phyloP scores from a whole-genome alignment of 2,888 invertebrate genomes.

The Mythimna vitellina region DNA sequence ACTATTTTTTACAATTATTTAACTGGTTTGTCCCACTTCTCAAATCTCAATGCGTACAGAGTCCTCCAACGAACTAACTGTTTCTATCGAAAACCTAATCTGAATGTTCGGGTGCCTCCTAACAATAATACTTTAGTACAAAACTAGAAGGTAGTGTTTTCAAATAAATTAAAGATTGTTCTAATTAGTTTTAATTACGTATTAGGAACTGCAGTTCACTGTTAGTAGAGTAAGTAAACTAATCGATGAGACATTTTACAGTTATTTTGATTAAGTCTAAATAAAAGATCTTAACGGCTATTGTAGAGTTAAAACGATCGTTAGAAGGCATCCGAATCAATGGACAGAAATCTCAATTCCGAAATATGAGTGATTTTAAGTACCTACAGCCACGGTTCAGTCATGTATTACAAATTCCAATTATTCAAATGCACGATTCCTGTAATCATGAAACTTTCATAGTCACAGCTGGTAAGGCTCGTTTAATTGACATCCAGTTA shows the following conservation, averaged over 20 bases:
- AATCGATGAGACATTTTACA: constrained; percentile 74
- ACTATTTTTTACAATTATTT: constrained; percentile 63
- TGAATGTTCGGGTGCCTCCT: constrained; percentile 73
- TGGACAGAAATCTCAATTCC: constrained; percentile 84
- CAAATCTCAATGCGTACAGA: constrained; percentile 81
- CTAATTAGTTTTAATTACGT: constrained; percentile 81
- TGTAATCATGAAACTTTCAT: constrained; percentile 78
- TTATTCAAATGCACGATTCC: constrained; percentile 78
- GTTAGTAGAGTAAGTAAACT: constrained; percentile 80
- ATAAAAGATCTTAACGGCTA: constrained; percentile 71
- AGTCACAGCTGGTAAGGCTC: constrained; percentile 84
- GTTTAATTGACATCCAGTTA: constrained; percentile 87
- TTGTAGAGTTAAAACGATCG: constrained; percentile 67
- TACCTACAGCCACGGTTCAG: constrained; percentile 77
- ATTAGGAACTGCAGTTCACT: constrained; percentile 88
- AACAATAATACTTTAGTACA: constrained; percentile 66
- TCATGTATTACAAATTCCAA: constrained; percentile 80
- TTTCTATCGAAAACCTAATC: constrained; percentile 66
- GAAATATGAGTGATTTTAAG: constrained; percentile 78
- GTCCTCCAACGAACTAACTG: constrained; percentile 64
- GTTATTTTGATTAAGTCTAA: constrained; percentile 63
- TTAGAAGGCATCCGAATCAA: constrained; percentile 77
- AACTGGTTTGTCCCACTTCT: constrained; percentile 71
- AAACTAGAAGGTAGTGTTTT: constrained; percentile 73
- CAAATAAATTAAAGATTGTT: constrained; percentile 79